Base-by-base conservation (phyloP, 2,888 invertebrate species). In the Sarcophaga variegata region DNA sequence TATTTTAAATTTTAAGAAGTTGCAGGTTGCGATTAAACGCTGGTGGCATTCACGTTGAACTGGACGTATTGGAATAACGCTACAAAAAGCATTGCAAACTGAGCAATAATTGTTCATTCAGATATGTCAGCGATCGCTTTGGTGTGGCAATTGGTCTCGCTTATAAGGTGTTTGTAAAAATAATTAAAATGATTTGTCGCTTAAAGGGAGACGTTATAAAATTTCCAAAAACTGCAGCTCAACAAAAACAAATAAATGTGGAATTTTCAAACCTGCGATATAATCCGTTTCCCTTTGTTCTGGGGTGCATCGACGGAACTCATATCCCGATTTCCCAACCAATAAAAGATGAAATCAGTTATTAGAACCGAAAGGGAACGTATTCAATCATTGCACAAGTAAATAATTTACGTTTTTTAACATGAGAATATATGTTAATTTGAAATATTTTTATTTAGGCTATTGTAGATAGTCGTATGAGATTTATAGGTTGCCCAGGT, bases 281-380 rank as follows among this genome's bases (percentile, higher is more conserved):
- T 14, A 63, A 54, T 74, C 64, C 75, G n/a, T 80, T 72, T 17
- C 78, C 78, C 8, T 79, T 79, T 66, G 83, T 78, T n/a, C 17
- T 77, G 17, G 82, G 81, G 47, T 82, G 75, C 54, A 75, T 76
- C 2, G 75, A 82, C 54, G 66, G 77, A 37, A 83, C 66, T 6
- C 82, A 83, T 66, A 77, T 77, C 25, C 82, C 37, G 17, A 72
- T 80, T 66, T 72, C 72, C 20, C 70, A 75, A 20, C 75, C 81
- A 60, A 76, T 82, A 14, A 76, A 71, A 77, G 82, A 82, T 14
- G 76, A 71, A 69, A 64, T 82, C 12, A 76, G 82, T 71, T 82
- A 76, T 76, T 54, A 54, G 49, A 82, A 82, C 45, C 14, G 69
- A 70, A 82, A 76, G 71, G 83, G 74, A 74, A 79, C 69, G n/a